A percentile compares a stretch with the other conserved stretches of the same genome.
These are phyloP conservation scores for Coregonus ussuriensis DNA, from an alignment of 2,797 vertebrate genomes.

Conservation along the genomic window DNA sequence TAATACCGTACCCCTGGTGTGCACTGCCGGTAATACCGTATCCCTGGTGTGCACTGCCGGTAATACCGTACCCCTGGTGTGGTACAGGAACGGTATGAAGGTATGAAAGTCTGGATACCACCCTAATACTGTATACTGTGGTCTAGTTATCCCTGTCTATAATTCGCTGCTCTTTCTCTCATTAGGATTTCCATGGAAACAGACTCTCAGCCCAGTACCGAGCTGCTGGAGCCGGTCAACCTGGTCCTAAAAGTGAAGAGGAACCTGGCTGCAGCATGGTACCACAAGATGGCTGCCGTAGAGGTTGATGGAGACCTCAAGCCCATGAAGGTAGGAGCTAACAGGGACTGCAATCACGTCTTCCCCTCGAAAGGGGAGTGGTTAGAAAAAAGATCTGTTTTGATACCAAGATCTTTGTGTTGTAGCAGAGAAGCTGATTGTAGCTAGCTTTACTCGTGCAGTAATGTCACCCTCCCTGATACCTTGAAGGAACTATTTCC, in stretches of 20 bases:
- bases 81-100: too few relatives aligned
- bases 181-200: slow-evolving; percentile 57
- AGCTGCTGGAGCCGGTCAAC: slow-evolving; percentile 90
- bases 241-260: slow-evolving; percentile 85
- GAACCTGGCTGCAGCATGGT: slow-evolving; percentile 91
- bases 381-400: too few relatives aligned
- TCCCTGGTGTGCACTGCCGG: too few relatives aligned
- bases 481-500: background rate
- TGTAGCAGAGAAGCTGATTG: background rate
- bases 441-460: background rate
- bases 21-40: too few relatives aligned
- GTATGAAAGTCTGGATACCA: too few relatives aligned
- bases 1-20: too few relatives aligned
- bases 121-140: background rate
- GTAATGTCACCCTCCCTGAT: background rate
- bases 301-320: slow-evolving; percentile 88
- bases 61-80: too few relatives aligned
- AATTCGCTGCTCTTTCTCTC: background rate
- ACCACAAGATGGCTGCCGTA: slow-evolving; percentile 82
- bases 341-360: too few relatives aligned
- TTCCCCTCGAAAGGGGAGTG: too few relatives aligned
- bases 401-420: too few relatives aligned
- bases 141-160: background rate
- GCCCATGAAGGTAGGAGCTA: slow-evolving; percentile 85
- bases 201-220: slow-evolving; percentile 54